Evolutionary conservation across 2,113 vertebrate genomes (phyloP).

Genomic region (Aspidoscelis tigris): DNA sequence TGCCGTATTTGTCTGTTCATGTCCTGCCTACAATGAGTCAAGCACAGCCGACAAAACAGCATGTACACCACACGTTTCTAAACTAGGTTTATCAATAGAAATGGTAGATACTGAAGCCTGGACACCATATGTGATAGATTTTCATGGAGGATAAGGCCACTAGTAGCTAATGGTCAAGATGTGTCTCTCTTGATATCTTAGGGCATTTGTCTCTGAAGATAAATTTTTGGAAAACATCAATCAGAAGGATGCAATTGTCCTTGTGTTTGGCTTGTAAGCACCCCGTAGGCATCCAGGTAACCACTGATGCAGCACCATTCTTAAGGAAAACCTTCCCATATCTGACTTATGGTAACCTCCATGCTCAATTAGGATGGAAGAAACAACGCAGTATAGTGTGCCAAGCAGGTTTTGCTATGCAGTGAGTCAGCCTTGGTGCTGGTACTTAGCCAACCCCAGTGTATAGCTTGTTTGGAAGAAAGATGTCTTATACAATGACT

Average conservation of each 20-base stretch:
- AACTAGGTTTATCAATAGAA: neutral
- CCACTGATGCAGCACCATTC: neutral
- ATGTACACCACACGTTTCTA: neutral
- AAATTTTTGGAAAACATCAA: too few species aligned
- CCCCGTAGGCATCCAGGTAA: neutral
- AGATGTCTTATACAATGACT: neutral
- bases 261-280: too few species aligned
- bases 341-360: neutral
- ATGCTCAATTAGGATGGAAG: neutral
- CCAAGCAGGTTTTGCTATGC: neutral
- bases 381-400: neutral
- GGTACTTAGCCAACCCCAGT: neutral
- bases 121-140: neutral
- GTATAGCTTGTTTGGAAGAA: neutral
- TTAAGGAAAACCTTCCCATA: neutral
- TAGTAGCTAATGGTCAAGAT: neutral
- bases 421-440: constrained; percentile 18
- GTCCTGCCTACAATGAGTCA: too few species aligned
- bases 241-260: too few species aligned
- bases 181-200: neutral
- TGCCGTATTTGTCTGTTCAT: neutral
- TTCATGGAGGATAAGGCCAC: neutral
- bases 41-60: too few species aligned
- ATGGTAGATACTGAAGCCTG: neutral
- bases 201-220: too few species aligned